Evolutionary conservation across 2,113 vertebrate species (phyloP), one percentile per base, ranked within the genome.

Genomic region (Ploceus nigricollis): DNA sequence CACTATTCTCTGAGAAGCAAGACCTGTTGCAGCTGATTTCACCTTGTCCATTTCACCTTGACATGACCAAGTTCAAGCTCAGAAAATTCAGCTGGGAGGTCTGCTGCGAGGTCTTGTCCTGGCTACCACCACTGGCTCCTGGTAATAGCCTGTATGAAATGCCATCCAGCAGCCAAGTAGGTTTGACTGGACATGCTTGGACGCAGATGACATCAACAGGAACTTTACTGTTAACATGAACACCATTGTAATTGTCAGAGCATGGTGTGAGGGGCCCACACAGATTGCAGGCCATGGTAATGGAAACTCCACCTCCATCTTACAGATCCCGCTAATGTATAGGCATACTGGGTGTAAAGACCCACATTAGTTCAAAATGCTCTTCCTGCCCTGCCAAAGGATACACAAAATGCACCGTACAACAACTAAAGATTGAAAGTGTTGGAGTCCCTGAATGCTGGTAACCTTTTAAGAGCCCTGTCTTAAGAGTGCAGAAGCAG

Each of bases 251-350:
- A 25, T 45, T 83, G 40, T 73, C 19, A 51, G 22, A 87, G 12
- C 5, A 10, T 2, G 35, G 7, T 50, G 61, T 37, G 69, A 57
- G 31, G 12, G 7, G 27, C 33, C 18, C 37, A 50, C 24, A 31
- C 6, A 48, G 37, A 14, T 8, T 66, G 16, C 42, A 78, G 42
- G 10, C 24, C 15, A 7, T 3, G 4, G 11, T 22, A 57, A 25
- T 13, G 9, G 51, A 54, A 84, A 58, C 9, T 66, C 23, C 17
- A 28, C 15, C 11, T 53, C 13, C 7, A 6, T n/a, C 25, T 53
- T 25, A 25, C 11, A 13, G 23, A 75, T 54, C 11, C 7, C 1
- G 12, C 31, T 10, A 5, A 3, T 21, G 5, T 28, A 28, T 1
- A 14, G 6, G 22, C 13, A 48, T 7, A 24, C 3, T 5, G 19